Base-by-base conservation (phyloP, 1,140 invertebrate species). In the Sogatella furcifera region DNA sequence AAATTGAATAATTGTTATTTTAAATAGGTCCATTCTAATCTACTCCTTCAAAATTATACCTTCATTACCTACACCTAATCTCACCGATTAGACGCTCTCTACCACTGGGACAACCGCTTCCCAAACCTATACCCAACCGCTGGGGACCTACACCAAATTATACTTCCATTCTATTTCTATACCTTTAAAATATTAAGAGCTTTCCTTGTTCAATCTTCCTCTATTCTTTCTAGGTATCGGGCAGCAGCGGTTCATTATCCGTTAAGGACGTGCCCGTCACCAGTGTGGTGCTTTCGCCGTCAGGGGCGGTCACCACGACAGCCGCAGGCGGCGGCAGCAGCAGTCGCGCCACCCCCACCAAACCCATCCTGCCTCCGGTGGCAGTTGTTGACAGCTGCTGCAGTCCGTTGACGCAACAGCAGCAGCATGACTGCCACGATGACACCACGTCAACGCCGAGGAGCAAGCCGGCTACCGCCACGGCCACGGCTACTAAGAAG, bases 341-440 rank as follows among this genome's bases (percentile, higher is more conserved):
- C 24, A 38, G 28, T 11, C 38, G 46, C 5, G 21, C 52, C 6
- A 56, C 55, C 1, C 52, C 46, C 15, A 24, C 55, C 34, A 62
- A 74, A 14, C 76, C 76, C 4, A 75, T 75, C 1, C 67, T 74
- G n/a, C 69, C 77, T 6, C 63, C 21, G 72, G 71, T 65, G 71
- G 62, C 15, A 28, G 69, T 61, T 21, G 67, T 70, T 9, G 73
- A 76, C 67, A 77, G 75, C 61, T 73, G 57, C 67, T 69, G 55
- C 60, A n/a, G n/a, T n/a, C 61, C 64, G 0, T 66, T 75, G 38
- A 75, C 80, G 6, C 77, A 76, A 55, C 80, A 80, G 73, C 78
- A 80, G 15, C 76, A 78, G 0, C 82, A 81, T 62, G 77, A 81
- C 62, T 78, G 80, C 62, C 80, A 75, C 70, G n/a, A 71, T 77